Conservation (phyloP, 1,140 invertebrate species). For the Druon quercuslanigerum region DNA sequence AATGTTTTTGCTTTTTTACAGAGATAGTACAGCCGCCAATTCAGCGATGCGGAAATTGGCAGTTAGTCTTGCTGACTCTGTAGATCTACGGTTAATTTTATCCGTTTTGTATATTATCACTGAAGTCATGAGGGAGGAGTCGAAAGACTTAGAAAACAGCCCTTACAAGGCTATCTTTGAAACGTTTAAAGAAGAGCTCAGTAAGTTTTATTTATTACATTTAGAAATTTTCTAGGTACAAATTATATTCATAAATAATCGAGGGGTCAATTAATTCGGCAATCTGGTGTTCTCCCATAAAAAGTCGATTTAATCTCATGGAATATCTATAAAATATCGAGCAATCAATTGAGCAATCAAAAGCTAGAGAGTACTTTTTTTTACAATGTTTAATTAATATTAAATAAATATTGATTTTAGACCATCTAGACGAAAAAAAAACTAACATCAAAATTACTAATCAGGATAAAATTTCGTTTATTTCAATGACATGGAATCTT, state of each 20-base stretch:
- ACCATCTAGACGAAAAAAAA: too few relatives aligned
- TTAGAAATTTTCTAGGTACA: not conserved
- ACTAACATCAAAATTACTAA: too few relatives aligned
- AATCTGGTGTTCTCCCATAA: too few relatives aligned
- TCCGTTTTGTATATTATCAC: conserved; percentile 96
- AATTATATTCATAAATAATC: not conserved
- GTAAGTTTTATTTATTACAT: conserved; percentile 68
- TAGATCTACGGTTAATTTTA: conserved; percentile 92
- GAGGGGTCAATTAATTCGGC: too few relatives aligned
- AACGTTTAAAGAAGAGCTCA: conserved; percentile 88
- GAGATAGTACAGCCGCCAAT: conserved; percentile 83
- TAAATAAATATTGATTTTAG: too few relatives aligned
- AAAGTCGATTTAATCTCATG: too few relatives aligned
- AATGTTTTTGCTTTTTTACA: conserved; percentile 64
- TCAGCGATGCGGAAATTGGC: conserved; percentile 90
- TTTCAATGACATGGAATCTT: not conserved
- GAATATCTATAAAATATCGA: too few relatives aligned
- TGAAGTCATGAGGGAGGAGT: conserved; percentile 89
- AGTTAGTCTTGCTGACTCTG: conserved; percentile 93
- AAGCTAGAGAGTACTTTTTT: too few relatives aligned
- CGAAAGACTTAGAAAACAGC: conserved; percentile 78
- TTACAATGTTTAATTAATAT: too few relatives aligned
- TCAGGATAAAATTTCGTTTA: not conserved
- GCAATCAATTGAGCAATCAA: too few relatives aligned
- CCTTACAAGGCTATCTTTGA: conserved; percentile 84